phyloP scores from a whole-genome alignment of 2,113 vertebrate genomes.

The Leucopternis melanops region DNA sequence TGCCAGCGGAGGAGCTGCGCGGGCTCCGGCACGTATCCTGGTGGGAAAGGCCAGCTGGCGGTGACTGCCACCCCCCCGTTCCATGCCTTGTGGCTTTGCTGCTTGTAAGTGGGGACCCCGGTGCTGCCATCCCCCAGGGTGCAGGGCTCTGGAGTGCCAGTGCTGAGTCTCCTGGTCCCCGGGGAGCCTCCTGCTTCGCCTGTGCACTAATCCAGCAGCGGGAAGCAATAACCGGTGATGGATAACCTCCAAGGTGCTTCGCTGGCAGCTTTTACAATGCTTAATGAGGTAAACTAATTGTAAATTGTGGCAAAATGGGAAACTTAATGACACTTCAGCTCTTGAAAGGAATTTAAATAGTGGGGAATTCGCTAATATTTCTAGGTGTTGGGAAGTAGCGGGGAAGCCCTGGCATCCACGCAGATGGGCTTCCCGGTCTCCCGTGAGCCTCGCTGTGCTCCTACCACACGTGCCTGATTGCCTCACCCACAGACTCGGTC shows the following conservation, averaged over 20 bases:
- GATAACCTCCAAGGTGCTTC: conserved; percentile 5
- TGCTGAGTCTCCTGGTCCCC: fast-evolving
- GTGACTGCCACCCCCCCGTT: fast-evolving
- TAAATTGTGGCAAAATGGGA: conserved; percentile 50
- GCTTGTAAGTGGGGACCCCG: fast-evolving
- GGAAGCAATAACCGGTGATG: background rate
- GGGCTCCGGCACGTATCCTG: fast-evolving
- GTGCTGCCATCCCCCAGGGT: fast-evolving
- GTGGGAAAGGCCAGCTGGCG: background rate
- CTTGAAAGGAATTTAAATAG: conserved; percentile 24
- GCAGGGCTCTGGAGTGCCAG: fast-evolving
- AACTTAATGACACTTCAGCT: conserved; percentile 56
- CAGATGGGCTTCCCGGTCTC: background rate
- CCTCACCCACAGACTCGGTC: fast-evolving
- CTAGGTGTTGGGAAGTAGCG: background rate
- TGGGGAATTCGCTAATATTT: background rate
- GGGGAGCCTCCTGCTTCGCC: background rate
- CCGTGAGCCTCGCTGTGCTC: fast-evolving
- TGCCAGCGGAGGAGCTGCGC: background rate
- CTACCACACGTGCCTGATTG: fast-evolving
- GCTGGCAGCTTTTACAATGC: background rate
- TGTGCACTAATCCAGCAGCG: background rate
- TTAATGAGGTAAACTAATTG: conserved; percentile 65
- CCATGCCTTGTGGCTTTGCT: fast-evolving
- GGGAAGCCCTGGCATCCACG: background rate